Percentiles rank a stretch among this genome's conserved stretches.
phyloP scores from a whole-genome alignment of 2,113 vertebrate genomes.

The Erythrocercus mccallii region DNA sequence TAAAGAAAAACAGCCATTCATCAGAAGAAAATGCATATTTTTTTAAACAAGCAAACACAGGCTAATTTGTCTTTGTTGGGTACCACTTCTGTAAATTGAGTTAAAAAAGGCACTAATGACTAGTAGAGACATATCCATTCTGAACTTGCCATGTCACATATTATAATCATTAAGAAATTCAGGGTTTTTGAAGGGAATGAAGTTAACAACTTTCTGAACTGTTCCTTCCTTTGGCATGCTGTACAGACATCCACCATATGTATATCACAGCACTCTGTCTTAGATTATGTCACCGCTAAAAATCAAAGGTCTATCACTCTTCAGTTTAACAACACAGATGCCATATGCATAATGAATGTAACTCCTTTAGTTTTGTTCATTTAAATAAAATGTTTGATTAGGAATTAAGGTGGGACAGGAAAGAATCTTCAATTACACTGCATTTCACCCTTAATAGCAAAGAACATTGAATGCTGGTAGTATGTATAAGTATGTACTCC shows the following conservation, averaged over 20 bases:
- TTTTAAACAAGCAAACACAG: neutral
- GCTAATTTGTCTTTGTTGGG: neutral
- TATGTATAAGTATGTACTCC: too few relatives aligned
- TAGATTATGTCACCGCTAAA: neutral
- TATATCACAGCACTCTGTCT: neutral
- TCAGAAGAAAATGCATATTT: neutral
- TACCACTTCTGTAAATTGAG: neutral
- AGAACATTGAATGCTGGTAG: neutral
- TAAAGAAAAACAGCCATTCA: neutral
- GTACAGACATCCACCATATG: constrained; percentile 32
- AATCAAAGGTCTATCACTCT: constrained; percentile 40
- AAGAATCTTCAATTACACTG: neutral
- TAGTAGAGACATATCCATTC: neutral
- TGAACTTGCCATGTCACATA: neutral
- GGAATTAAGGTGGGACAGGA: neutral
- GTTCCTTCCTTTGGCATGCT: neutral
- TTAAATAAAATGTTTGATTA: neutral
- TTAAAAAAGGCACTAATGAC: neutral
- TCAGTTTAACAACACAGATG: constrained; percentile 12
- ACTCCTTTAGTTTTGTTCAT: neutral
- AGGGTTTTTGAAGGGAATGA: neutral
- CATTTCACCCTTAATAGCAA: neutral
- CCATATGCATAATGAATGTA: neutral
- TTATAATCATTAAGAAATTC: neutral
- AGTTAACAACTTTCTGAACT: constrained; percentile 34